phyloP scores from a whole-genome alignment of 2,113 vertebrate genomes.

The Propithecus coquereli region DNA sequence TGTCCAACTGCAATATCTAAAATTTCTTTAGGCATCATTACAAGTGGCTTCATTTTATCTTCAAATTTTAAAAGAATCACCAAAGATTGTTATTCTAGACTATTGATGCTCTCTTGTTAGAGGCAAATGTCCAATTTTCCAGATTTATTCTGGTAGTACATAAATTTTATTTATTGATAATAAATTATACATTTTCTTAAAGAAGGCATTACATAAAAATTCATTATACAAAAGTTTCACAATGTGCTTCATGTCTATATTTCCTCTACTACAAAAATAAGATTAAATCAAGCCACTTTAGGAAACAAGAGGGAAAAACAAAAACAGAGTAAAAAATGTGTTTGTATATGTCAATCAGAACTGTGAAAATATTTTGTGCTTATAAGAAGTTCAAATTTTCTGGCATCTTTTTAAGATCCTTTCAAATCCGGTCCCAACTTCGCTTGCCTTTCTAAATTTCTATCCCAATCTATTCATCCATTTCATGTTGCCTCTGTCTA shows the following conservation, averaged over 20 bases:
- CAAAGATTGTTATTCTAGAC: neutral
- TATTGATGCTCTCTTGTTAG: neutral
- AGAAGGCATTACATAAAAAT: neutral
- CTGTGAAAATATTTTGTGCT: neutral
- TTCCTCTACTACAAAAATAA: neutral
- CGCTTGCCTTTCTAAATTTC: neutral
- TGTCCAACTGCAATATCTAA: neutral
- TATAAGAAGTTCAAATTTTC: neutral
- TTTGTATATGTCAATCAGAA: conserved; percentile 13
- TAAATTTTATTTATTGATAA: neutral
- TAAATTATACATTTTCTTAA: neutral
- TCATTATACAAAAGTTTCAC: neutral
- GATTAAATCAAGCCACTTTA: neutral
- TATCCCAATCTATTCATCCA: neutral
- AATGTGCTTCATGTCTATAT: neutral
- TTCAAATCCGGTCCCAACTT: neutral
- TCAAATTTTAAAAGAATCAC: conserved; percentile 1
- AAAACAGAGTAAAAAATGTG: neutral
- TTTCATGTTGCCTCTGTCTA: neutral
- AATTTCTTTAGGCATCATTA: neutral
- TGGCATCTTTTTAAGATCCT: neutral
- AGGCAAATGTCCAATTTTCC: neutral
- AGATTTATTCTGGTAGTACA: neutral
- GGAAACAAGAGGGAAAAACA: neutral
- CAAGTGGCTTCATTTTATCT: neutral